Conservation (phyloP, 2,797 vertebrate genomes). For the Limnodromus scolopaceus region DNA sequence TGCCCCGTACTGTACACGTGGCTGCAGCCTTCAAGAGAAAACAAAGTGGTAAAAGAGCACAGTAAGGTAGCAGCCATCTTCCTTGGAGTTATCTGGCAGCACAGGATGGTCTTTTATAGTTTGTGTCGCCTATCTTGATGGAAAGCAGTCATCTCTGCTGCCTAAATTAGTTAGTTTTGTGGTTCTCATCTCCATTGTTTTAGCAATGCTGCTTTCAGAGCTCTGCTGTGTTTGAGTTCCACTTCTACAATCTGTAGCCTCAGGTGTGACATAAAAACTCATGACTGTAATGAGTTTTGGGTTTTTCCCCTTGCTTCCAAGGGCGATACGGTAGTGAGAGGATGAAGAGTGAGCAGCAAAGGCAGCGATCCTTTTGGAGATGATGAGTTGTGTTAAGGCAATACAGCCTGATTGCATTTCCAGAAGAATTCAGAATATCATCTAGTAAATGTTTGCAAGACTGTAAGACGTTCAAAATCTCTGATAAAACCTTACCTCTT, state of each 20-base stretch:
- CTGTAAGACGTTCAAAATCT: neutral
- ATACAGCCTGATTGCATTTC: neutral
- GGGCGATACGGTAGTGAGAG: neutral
- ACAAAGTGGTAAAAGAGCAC: neutral
- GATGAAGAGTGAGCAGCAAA: neutral
- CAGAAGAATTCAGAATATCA: neutral
- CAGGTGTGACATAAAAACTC: neutral
- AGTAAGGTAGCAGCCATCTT: neutral
- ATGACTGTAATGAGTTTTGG: neutral
- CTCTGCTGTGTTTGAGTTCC: neutral
- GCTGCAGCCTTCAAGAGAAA: neutral
- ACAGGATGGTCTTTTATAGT: neutral
- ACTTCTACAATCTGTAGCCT: neutral
- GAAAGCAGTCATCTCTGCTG: neutral
- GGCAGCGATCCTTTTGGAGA: neutral
- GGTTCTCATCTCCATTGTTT: neutral
- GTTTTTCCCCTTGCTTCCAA: neutral
- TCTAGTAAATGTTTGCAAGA: neutral
- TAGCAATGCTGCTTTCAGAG: neutral
- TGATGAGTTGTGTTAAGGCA: neutral
- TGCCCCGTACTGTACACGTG: neutral
- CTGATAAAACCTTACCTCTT: neutral
- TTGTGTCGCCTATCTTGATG: neutral
- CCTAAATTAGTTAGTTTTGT: neutral
- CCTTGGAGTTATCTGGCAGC: neutral